Evolutionary conservation across 2,797 vertebrate species (phyloP).

Genomic region (Coendou prehensilis): DNA sequence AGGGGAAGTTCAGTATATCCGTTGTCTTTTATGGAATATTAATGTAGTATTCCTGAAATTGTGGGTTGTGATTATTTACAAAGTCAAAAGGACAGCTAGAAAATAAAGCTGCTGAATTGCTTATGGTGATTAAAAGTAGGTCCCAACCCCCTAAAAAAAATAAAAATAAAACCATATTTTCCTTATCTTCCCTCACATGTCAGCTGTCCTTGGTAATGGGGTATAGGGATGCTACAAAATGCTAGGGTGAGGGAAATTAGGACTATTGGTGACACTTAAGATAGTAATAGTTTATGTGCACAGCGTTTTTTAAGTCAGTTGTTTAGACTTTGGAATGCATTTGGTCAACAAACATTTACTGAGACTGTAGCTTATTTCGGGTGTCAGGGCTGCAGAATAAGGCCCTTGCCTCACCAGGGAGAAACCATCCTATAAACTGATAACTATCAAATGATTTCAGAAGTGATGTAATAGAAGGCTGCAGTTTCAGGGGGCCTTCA

Average conservation of each 20-base stretch:
- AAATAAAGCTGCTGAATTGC: slow-evolving; percentile 32
- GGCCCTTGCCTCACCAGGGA: neutral
- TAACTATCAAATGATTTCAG: neutral
- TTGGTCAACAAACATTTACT: neutral
- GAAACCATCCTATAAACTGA: neutral
- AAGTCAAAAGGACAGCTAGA: slow-evolving; percentile 39
- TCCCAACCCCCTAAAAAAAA: neutral
- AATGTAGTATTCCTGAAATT: neutral
- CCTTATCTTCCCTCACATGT: neutral
- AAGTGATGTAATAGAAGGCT: neutral
- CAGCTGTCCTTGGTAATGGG: slow-evolving; percentile 3
- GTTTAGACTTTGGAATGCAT: slow-evolving; percentile 19
- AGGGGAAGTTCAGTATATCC: neutral
- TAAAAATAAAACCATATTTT: neutral
- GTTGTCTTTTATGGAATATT: slow-evolving; percentile 57
- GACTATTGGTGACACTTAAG: neutral
- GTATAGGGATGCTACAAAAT: neutral
- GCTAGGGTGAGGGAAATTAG: neutral
- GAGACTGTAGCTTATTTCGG: neutral
- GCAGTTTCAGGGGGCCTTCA: neutral
- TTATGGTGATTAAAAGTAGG: neutral
- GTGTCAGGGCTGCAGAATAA: neutral
- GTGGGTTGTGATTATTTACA: slow-evolving; percentile 47
- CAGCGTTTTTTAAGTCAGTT: neutral
- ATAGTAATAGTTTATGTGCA: neutral